Evolutionary conservation across 2,113 vertebrate species (phyloP).

Genomic region (Microcebus murinus): DNA sequence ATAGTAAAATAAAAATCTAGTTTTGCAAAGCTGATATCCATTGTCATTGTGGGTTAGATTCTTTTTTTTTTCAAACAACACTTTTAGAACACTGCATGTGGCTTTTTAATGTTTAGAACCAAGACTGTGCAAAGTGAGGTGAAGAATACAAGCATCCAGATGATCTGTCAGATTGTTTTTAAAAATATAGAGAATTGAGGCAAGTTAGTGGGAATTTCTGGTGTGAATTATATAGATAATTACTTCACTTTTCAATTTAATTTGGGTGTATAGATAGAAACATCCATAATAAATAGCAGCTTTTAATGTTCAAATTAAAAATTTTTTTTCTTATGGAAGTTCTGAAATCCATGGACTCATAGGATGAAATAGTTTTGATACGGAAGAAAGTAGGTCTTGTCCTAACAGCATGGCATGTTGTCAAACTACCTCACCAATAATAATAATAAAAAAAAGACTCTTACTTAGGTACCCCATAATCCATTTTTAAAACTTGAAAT

Average conservation of each 20-base stretch:
- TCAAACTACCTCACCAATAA: slow-evolving; percentile 66
- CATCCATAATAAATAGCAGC: background rate
- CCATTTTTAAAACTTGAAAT: slow-evolving; percentile 82
- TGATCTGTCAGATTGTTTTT: background rate
- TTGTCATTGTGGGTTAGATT: slow-evolving; percentile 27
- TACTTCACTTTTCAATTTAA: background rate
- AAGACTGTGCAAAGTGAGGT: background rate
- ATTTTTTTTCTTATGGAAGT: slow-evolving; percentile 49
- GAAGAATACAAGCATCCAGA: background rate
- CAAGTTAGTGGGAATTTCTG: background rate
- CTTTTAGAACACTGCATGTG: slow-evolving; percentile 58
- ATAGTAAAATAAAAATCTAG: slow-evolving; percentile 77
- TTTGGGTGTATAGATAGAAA: background rate
- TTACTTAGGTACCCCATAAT: slow-evolving; percentile 77
- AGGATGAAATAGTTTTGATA: slow-evolving; percentile 43
- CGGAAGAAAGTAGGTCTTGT: slow-evolving; percentile 73
- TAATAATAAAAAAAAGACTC: slow-evolving; percentile 82
- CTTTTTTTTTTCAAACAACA: slow-evolving; percentile 46
- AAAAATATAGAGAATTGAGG: background rate
- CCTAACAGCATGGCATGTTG: slow-evolving; percentile 80
- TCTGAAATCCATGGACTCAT: slow-evolving; percentile 62
- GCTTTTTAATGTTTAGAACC: slow-evolving; percentile 29
- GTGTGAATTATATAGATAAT: background rate
- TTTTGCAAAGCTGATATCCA: slow-evolving; percentile 70
- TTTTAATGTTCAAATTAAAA: slow-evolving; percentile 9